Evolutionary conservation across 2,888 invertebrate genomes (phyloP).

Genomic region (Balanococcus diminutus): DNA sequence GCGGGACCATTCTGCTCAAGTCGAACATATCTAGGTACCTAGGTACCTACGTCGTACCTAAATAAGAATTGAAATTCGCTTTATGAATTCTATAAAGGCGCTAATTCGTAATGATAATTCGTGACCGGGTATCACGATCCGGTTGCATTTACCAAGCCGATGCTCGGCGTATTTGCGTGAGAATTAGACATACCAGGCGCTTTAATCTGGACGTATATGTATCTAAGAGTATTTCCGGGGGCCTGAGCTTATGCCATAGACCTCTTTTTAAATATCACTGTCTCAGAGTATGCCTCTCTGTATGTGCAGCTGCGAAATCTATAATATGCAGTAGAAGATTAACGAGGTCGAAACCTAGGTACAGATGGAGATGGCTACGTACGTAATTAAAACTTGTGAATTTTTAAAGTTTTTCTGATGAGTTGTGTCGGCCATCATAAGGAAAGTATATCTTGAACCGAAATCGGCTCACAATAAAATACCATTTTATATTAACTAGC

Average conservation of each 20-base stretch:
- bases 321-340: background rate
- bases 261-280: background rate
- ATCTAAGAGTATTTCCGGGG: background rate
- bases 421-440: background rate
- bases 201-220: background rate
- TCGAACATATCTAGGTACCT: background rate
- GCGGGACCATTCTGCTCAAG: background rate
- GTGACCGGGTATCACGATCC: background rate
- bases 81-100: background rate
- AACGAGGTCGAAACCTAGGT: background rate
- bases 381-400: background rate
- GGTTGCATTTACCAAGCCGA: background rate
- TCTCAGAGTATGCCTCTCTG: too few species aligned
- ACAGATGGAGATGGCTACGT: background rate
- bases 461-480: background rate
- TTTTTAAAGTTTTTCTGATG: background rate
- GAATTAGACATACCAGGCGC: background rate
- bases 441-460: constrained; percentile 21
- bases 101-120: background rate
- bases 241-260: background rate
- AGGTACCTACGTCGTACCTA: too few species aligned
- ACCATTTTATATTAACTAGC: constrained; percentile 30
- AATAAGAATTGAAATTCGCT: background rate
- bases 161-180: background rate
- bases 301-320: too few species aligned